Evolutionary conservation across 2,113 vertebrate genomes (phyloP), one percentile per base, ranked within the genome.

Genomic region (Macquaria australasica): DNA sequence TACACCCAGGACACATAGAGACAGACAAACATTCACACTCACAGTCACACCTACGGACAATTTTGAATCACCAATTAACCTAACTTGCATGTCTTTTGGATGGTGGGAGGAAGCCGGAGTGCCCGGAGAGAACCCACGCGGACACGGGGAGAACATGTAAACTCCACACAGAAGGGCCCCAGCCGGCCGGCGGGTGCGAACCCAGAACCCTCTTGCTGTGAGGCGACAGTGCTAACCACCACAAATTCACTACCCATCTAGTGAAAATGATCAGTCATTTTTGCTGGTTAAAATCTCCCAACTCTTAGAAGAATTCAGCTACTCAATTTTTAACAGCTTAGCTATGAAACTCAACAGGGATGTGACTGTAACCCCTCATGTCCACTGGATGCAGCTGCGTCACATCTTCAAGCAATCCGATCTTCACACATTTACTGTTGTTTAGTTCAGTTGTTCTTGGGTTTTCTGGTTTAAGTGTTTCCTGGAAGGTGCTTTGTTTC

Each of bases 321-420:
- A 59, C 34, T 53, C 4, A n/a, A 1, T 50, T 16, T 60, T 21
- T 25, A 39, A 23, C 31, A 75, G 23, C 53, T 41, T 14, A 20
- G 20, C 4, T 31, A 0, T 60, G 9, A 45, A 80, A 63, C 34
- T 72, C 16, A 10, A 23, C 63, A 58, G 23, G 23, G 21, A 34
- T 58, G 5, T 28, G 51, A 73, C 62, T 9, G 55, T 18, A 16
- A 64, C 51, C 28, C 59, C 51, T 73, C 39, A 56, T 41, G 77
- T 73, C 79, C 76, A 56, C 76, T 23, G 58, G 60, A 59, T 34
- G 60, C 59, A 60, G 73, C 67, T 21, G 43, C n/a, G 6, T 76
- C 53, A 51, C 5, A 6, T 62, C 55, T 21, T 39, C 21, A 31
- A 39, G 53, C 23, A 15, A 63, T 21, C 21, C 3, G 1, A 15